These are phyloP conservation scores for Puma concolor DNA, from an alignment of 2,113 vertebrate species.

Conservation along the genomic window DNA sequence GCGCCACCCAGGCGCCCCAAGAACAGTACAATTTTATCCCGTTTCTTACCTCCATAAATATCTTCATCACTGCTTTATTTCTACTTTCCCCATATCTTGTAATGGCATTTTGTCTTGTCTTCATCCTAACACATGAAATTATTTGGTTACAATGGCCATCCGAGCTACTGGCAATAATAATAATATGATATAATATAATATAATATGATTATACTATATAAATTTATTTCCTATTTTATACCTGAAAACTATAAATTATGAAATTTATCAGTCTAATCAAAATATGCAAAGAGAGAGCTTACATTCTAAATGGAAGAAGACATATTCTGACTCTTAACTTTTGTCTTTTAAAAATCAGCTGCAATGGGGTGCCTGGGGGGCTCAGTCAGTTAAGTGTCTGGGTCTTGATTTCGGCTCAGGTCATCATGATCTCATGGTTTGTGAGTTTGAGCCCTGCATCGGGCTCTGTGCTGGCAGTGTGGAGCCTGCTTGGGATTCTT, in stretches of 20 bases:
- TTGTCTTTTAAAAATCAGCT: not conserved
- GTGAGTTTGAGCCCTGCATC: no score
- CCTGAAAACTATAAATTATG: not conserved
- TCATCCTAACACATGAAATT: not conserved
- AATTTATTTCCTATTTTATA: not conserved
- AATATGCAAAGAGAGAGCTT: not conserved
- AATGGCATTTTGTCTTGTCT: not conserved
- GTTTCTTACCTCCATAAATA: slow-evolving; percentile 21
- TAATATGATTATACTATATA: not conserved
- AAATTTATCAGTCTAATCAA: not conserved
- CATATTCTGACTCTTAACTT: not conserved
- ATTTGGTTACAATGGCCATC: not conserved
- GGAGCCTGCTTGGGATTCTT: no score
- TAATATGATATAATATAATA: no score
- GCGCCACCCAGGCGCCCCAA: no score
- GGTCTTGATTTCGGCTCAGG: no score
- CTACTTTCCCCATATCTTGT: not conserved
- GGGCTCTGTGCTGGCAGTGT: no score
- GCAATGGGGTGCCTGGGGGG: not conserved
- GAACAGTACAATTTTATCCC: not conserved
- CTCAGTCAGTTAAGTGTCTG: no score
- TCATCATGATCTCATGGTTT: no score
- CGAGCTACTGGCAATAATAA: not conserved
- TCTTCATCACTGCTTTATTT: not conserved
- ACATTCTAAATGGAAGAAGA: not conserved